Base-by-base conservation (phyloP, 2,888 invertebrate species). In the Papilio protenor region DNA sequence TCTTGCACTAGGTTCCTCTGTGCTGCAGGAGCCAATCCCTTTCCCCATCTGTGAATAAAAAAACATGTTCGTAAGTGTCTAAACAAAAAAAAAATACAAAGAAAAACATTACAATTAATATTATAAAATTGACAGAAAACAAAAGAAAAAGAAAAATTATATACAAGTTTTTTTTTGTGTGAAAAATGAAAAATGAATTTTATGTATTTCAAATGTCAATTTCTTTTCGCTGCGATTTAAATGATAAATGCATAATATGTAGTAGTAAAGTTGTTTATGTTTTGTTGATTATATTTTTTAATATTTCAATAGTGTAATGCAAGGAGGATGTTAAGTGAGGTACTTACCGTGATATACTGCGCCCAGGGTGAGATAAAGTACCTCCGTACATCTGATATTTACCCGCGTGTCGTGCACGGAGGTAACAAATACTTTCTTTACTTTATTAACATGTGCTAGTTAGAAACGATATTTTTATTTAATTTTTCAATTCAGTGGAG, bases 321-420 rank as follows among this genome's bases (percentile, higher is more conserved):
- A 70, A 61, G 61, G 52, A 55, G 61, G 61, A 71, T 73, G 75
- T 47, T 77, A 47, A 78, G 59, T 71, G 75, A 61, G 75, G 57
- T 78, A 75, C 61, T 75, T 64, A 75, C 71, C 33, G 61, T 75
- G 77, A 78, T 78, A 18, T 70, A 78, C 61, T 40, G 27, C n/a
- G 12, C 40, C 49, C 45, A 12, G 21, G 52, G 61, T 21, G 18
- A 71, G 75, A 78, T 70, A 78, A 78, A 78, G 75, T 59, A 78
- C 52, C 61, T 21, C 49, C 55, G 71, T 71, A 52, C 71, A 64
- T 75, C 71, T 78, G 77, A 75, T 71, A 78, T 47, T 52, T 75
- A 61, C 71, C 74, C 49, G 70, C 61, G 40, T 66, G 66, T 64
- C 33, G 64, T 64, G 12, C 33, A 64, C 16, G 27, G 18, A 64